A percentile compares a stretch with the other conserved stretches of the same genome.
These are phyloP conservation scores for Prunella himalayana DNA, from an alignment of 2,113 vertebrate genomes.

Conservation along the genomic window DNA sequence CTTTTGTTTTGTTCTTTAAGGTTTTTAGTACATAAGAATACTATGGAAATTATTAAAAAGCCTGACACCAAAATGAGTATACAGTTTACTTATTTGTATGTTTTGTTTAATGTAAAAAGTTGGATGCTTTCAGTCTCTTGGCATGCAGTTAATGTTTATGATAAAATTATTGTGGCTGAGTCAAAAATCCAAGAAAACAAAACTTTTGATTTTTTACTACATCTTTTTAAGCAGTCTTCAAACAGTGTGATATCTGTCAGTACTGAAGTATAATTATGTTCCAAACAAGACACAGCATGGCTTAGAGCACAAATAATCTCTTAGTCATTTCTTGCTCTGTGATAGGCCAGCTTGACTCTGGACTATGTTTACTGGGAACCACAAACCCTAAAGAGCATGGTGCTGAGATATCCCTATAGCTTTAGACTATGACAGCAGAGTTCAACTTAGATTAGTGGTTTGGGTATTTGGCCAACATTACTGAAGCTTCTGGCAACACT, in stretches of 20 bases:
- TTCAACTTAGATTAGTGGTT: neutral
- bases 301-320: neutral
- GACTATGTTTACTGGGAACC: neutral
- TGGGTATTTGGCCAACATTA: neutral
- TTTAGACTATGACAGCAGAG: neutral
- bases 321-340: neutral
- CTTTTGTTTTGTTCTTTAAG: neutral
- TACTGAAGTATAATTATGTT: neutral
- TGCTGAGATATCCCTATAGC: neutral
- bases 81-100: neutral
- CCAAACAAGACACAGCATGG: neutral
- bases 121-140: neutral
- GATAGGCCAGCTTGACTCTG: neutral
- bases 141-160: neutral
- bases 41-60: neutral
- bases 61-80: neutral
- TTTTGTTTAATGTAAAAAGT: neutral
- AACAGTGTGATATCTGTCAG: neutral
- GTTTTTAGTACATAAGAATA: neutral
- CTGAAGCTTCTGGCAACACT: neutral
- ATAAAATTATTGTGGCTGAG: neutral
- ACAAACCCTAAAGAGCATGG: neutral
- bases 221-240: neutral
- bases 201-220: accelerated
- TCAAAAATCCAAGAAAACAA: neutral